Conservation (phyloP, 2,888 invertebrate species). For the Sphaerophoria rueppellii region DNA sequence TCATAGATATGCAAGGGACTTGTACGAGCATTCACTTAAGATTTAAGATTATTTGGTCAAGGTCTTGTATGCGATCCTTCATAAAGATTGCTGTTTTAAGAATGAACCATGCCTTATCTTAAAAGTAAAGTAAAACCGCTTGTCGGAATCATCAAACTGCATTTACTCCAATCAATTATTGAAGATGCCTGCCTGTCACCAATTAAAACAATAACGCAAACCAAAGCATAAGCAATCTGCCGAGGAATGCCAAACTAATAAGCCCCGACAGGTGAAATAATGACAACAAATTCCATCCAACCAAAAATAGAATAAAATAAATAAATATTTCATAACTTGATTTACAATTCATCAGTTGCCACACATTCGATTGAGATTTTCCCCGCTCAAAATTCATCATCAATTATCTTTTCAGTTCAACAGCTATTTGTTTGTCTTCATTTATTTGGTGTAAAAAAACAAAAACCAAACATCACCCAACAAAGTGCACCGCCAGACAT, state of each 20-base stretch:
- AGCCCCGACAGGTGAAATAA: conserved; percentile 41
- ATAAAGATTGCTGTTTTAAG: too few relatives aligned
- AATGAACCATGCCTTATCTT: too few relatives aligned
- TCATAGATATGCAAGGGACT: too few relatives aligned
- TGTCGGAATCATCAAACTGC: too few relatives aligned
- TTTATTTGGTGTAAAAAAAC: not conserved
- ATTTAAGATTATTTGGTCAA: too few relatives aligned
- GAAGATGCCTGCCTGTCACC: too few relatives aligned
- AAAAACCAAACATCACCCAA: conserved; percentile 28
- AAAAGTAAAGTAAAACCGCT: too few relatives aligned
- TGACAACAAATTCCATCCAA: conserved; percentile 47
- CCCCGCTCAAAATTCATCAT: conserved; percentile 67
- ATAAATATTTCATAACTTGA: conserved; percentile 69
- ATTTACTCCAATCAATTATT: too few relatives aligned
- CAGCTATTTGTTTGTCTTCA: not conserved
- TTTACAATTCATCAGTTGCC: conserved; percentile 62
- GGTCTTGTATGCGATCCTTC: too few relatives aligned
- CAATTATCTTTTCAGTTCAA: conserved; percentile 44
- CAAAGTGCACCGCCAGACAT: conserved; percentile 70
- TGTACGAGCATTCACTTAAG: too few relatives aligned
- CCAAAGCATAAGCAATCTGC: not conserved
- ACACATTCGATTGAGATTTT: conserved; percentile 64
- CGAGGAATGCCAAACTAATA: conserved; percentile 46
- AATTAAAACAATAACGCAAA: too few relatives aligned
- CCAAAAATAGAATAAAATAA: conserved; percentile 31